Base-by-base conservation (phyloP, 2,113 vertebrate species). In the Cyanoramphus novaezelandiae region DNA sequence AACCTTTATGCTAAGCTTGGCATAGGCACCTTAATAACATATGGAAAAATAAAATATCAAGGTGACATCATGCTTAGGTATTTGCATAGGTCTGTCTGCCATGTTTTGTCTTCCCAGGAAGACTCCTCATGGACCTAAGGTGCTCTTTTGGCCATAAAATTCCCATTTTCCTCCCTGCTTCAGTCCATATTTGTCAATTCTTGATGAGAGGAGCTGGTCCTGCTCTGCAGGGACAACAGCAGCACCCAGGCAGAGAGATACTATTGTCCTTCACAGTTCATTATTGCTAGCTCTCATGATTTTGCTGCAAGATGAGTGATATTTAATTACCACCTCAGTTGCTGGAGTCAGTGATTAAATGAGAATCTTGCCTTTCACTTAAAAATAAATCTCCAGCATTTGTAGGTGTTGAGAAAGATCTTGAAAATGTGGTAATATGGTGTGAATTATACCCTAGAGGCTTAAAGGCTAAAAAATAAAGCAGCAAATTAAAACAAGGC, bases 331-430 rank as follows among this genome's bases (percentile, higher is more conserved):
- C 20, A 43, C 64, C 72, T 86, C n/a, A 17, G 62, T 86, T 84
- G 39, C 50, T 78, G 76, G 13, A 86, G 50, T 92, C 47, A 89
- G 72, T 2, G 2, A 68, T 92, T 91, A 92, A 88, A 91, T 37
- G 64, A 84, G 72, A 92, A 78, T 86, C 57, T 79, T 74, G 86
- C 52, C 47, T 93, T 91, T 95, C 46, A n/a, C 47, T 82, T 89
- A 92, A 93, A 92, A 95, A 92, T 88, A 90, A 71, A 70, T 83
- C 50, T 87, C 29, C 68, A 60, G 37, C 64, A 49, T 88, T 94
- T 90, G 80, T 92, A 90, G 91, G 60, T 93, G 83, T 78, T 90
- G 76, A 92, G 64, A 86, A 86, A 25, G 88, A 72, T 53, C 92
- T 88, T 86, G 71, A 92, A 92, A 93, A 88, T 39, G 37, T 88